Evolutionary conservation across 1,140 invertebrate genomes (phyloP).

Genomic region (Nomia melanderi): DNA sequence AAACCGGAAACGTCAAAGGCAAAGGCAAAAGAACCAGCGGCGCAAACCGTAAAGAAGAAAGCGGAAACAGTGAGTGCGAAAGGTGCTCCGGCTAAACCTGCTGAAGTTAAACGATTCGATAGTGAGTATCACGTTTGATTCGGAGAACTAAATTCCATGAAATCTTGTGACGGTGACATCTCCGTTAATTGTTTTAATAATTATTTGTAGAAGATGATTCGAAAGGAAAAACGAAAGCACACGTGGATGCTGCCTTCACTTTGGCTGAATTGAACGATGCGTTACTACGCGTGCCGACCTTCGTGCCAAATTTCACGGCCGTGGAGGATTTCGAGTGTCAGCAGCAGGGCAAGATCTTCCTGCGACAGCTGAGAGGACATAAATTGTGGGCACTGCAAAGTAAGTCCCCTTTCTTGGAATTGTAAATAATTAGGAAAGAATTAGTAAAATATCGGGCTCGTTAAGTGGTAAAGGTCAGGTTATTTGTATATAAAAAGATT

Average conservation of each 20-base stretch:
- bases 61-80: conserved; percentile 32
- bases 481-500: neutral
- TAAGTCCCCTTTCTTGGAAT: conserved; percentile 75
- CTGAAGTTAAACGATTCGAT: conserved; percentile 41
- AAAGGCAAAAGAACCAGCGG: conserved; percentile 50
- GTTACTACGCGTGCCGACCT: conserved; percentile 83
- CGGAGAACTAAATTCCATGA: neutral
- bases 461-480: too few relatives aligned
- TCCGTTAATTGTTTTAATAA: neutral
- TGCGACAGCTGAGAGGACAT: conserved; percentile 84
- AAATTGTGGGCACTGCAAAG: conserved; percentile 87
- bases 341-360: conserved; percentile 85
- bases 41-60: conserved; percentile 50
- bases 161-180: neutral
- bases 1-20: conserved; percentile 61
- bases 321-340: conserved; percentile 84
- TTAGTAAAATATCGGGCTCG: too few relatives aligned
- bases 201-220: conserved; percentile 66
- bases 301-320: conserved; percentile 85
- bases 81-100: conserved; percentile 27
- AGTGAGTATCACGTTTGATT: conserved; percentile 55
- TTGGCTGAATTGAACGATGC: conserved; percentile 75
- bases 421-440: conserved; percentile 15
- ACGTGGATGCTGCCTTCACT: conserved; percentile 64
- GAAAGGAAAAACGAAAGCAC: conserved; percentile 64